Evolutionary conservation across 2,888 invertebrate genomes (phyloP), one percentile per base, ranked within the genome.

Genomic region (Plutella xylostella): DNA sequence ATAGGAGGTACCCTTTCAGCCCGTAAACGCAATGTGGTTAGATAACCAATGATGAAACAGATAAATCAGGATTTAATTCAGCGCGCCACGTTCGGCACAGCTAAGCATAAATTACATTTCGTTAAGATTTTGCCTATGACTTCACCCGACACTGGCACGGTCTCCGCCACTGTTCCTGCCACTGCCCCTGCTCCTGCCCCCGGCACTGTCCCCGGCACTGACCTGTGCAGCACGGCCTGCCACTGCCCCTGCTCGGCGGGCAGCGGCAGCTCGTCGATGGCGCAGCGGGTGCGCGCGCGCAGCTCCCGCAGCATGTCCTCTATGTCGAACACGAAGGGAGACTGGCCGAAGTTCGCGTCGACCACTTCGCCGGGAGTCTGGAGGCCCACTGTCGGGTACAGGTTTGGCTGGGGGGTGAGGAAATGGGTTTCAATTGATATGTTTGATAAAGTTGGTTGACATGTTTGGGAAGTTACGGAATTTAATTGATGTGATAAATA

Each of bases 341-440:
- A 90, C 76, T 97, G 97, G 0, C 99, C 99, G 78, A 99, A 99
- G 87, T 99, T 99, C 2, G 97, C 97, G 79, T 98, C 97, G 44
- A 98, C 95, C 52, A 97, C 93, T 86, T 98, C 98, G 41, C 98
- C 98, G 7, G 98, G 97, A 31, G 98, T 98, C 85, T 99, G 99
- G 48, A 99, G 88, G 1, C 99, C 99, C 51, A 99, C 98, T 14
- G 98, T 98, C 18, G 99, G 98, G 84, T 97, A 99, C 48, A 99
- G 85, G 85, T 97, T 95, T 48, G 93, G 89, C 96, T 97, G 84
- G 48, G 83, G 88, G 86, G n/a, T n/a, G n/a, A n/a, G n/a, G n/a
- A n/a, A n/a, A 25, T 25, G 25, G 5, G 9, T 25, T 7, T 25
- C 25, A 25, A 9, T 25, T 5, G 28, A 28, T 28, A 28, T 4